Evolutionary conservation across 2,888 invertebrate species (phyloP).

Genomic region (Seira ritae): DNA sequence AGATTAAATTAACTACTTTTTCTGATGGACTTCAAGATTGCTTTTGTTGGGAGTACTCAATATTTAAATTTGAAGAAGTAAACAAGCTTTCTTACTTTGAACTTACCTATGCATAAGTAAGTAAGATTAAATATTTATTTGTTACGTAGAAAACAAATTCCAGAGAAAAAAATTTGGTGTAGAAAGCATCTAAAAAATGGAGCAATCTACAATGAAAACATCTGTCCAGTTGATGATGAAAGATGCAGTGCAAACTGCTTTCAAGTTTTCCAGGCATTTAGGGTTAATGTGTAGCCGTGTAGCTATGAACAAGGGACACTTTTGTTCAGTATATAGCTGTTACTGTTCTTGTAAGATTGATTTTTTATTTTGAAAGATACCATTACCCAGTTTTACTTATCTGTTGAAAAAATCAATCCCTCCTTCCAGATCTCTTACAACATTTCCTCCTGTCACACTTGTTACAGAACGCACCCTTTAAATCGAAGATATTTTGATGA

Average conservation of each 20-base stretch:
- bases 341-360: not conserved
- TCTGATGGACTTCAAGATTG: no score
- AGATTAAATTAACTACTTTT: constrained; percentile 8
- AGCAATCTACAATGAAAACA: constrained; percentile 5
- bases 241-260: constrained; percentile 8
- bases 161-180: not conserved
- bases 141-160: not conserved
- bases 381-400: constrained; percentile 15
- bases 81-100: no score
- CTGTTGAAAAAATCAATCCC: constrained; percentile 6
- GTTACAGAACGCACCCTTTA: constrained; percentile 12
- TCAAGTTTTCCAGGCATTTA: not conserved
- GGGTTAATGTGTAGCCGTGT: not conserved
- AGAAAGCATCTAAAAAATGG: not conserved
- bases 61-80: no score
- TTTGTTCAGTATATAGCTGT: not conserved
- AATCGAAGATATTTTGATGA: constrained; percentile 6
- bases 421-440: constrained; percentile 18
- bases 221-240: constrained; percentile 12
- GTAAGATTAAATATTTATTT: not conserved
- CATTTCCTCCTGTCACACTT: constrained; percentile 15
- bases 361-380: constrained; percentile 3
- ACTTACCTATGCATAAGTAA: no score
- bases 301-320: not conserved
- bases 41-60: no score